Evolutionary conservation across 2,888 invertebrate genomes (phyloP), one percentile per base, ranked within the genome.

Genomic region (Drosophila hawaiiensis): DNA sequence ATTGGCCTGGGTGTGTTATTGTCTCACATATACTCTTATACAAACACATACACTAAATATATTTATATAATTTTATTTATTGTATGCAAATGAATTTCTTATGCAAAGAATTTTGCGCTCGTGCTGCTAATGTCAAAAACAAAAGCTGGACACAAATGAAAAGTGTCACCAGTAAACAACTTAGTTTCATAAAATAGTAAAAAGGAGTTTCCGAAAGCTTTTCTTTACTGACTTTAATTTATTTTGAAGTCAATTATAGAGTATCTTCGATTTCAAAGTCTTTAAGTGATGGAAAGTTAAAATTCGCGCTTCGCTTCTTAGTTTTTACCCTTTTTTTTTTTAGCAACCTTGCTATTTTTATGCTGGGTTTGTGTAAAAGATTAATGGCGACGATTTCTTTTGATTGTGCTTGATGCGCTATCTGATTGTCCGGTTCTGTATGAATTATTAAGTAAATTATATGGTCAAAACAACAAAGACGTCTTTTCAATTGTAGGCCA

Each of bases 401-500:
- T 43, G 47, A 47, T 16, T 39, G 71, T 49, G 22, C 33, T 14
- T 10, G 37, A 47, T 28, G n/a, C 6, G 25, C 0, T 31, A 6
- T 33, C 55, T 50, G 14, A 29, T 43, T 67, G 25, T 29, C 22
- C 3, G 28, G 41, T 33, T 43, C 47, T 43, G 47, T 41, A 43
- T 55, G 67, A 89, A 79, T 87, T 82, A 79, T 84, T 81, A 70
- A 76, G 62, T 82, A 84, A 87, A 84, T 84, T 77, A 84, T 87
- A 89, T 61, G 71, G 70, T 41, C 54, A 59, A 41, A 16, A 62
- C 56, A 71, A 74, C 78, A 80, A 68, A 70, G 67, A 35, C 6
- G 67, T 22, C 4, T 2, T 31, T 43, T 58, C 68, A 72, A 54
- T 61, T 65, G 53, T 37, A 52, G 50, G 53, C 41, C 49, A 68